Base-by-base conservation (phyloP, 2,888 invertebrate species). In the Temnothorax rugatulus region DNA sequence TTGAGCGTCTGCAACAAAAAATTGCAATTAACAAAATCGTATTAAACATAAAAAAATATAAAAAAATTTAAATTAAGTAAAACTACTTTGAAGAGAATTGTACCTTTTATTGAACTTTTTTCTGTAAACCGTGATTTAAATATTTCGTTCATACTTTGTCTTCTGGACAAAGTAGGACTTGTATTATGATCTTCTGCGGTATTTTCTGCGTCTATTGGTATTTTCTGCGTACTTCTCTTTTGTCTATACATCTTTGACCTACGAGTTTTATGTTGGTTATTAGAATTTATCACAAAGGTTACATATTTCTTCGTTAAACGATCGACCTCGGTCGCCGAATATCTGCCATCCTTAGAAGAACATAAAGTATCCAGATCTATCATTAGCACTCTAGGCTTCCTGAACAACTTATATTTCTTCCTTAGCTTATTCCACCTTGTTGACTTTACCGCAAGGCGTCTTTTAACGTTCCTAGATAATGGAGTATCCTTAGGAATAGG, bases 261-360 rank as follows among this genome's bases (percentile, higher is more conserved):
- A 21, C 9, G 18, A 41, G 15, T 2, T 57, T 34, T 41, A 50
- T 59, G 77, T 4, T 79, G 64, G 15, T 7, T 34, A 34, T 7
- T 34, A 83, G 83, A 85, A 25, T 88, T 88, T 57, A 84, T 84
- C 47, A 87, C 41, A 15, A 59, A 50, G 21, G 88, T 81, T 0
- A 86, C 77, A 41, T 89, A 88, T 47, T 74, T 79, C 3, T 66
- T 29, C 7, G 84, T 88, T 38, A 91, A 25, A 21, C 50, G 0
- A 15, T 91, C 90, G 2, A 90, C 38, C 44, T 90, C 87, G 0
- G 18, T 74, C 2, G 88, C 88, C 4, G 88, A 89, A 77, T 89
- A 88, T 38, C 64, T 54, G 13, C 63, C 61, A 71, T 25, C 57
- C 34, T 84, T 77, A 5, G 38, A 59, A 15, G 59, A 29, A 4